These are phyloP conservation scores for Drosophila atripex DNA, from an alignment of 2,888 invertebrate genomes.

Conservation along the genomic window DNA sequence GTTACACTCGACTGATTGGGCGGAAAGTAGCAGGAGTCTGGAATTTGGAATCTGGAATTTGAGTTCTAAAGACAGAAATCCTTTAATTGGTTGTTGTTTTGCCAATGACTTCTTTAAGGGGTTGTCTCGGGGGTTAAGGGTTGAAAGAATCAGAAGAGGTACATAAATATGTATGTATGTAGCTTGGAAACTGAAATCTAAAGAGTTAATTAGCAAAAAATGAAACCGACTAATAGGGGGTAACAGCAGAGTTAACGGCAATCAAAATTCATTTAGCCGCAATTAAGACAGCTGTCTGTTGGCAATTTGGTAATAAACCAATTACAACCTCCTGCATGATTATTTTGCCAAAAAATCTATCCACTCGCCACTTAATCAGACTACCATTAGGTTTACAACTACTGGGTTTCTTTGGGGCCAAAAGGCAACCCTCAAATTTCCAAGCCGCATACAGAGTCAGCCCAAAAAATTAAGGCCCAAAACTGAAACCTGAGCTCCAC, in stretches of 20 bases:
- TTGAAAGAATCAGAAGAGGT: slow-evolving; percentile 24
- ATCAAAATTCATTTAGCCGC: neutral
- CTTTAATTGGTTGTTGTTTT: slow-evolving; percentile 75
- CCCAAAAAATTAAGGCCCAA: slow-evolving; percentile 10
- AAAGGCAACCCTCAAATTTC: slow-evolving; percentile 42
- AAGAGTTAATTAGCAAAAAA: slow-evolving; percentile 56
- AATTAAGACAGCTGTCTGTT: slow-evolving; percentile 4
- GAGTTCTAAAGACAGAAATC: slow-evolving; percentile 54
- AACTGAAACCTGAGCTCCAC: slow-evolving; percentile 23
- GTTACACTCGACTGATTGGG: slow-evolving; percentile 80
- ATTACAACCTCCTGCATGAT: neutral
- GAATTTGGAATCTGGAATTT: slow-evolving; percentile 56
- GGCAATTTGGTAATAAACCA: slow-evolving; percentile 20
- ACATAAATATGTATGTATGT: no score
- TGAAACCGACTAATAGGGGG: neutral
- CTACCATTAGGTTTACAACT: slow-evolving; percentile 25
- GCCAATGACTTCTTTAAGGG: slow-evolving; percentile 62
- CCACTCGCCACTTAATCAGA: no score
- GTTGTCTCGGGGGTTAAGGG: slow-evolving; percentile 61
- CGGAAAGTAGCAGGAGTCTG: slow-evolving; percentile 69
- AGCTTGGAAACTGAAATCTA: slow-evolving; percentile 42
- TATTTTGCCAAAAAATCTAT: neutral
- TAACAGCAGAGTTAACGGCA: neutral
- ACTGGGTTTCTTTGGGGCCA: slow-evolving; percentile 16
- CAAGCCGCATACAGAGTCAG: slow-evolving; percentile 34